Base-by-base conservation (phyloP, 2,113 vertebrate species). In the Oncorhynchus masou region DNA sequence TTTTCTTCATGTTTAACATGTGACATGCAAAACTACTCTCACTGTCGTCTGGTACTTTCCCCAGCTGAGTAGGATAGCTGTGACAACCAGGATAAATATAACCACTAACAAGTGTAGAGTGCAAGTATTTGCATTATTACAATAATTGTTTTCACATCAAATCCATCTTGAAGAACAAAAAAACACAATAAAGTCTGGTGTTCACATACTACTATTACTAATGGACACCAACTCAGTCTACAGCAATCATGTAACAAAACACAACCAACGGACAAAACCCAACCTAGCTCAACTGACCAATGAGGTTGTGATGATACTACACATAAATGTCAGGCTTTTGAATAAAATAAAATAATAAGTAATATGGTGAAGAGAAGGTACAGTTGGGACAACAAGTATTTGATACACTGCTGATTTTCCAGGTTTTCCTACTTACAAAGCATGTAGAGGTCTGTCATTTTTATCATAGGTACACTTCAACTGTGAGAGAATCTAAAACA, bases 1-100 rank as follows among this genome's bases (percentile, higher is more conserved):
- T 94, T 94, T 93, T 93, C 94, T 92, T 94, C 89, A 49, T 88
- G 91, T 92, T 95, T 89, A 93, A 95, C 94, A 45, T 45, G 51
- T 54, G 51, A 54, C 16, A 54, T 54, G 49, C 49, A 54, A 54
- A 19, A 19, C 49, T 15, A 54, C 49, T 25, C n/a, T 20, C n/a
- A 13, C 5, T 22, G 12, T 54, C 19, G 51, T 15, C 3, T 62
- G 59, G n/a, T 62, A 22, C 19, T 22, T 62, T 16, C 59, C 59
- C n/a, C 20, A 24, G 59, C 6, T 45, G 2, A 45, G 39, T 22
- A 22, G 59, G 20, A 62, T 22, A 24, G 5, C 59, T 24, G 59
- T 22, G 20, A 62, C 59, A 62, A 62, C 5, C 59, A 62, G 59
- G 59, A 62, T 22, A 7, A n/a, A 62, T 22, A 62, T 13, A 62